Conservation (phyloP, 2,797 vertebrate species). For the Halcyon smyrnensis region DNA sequence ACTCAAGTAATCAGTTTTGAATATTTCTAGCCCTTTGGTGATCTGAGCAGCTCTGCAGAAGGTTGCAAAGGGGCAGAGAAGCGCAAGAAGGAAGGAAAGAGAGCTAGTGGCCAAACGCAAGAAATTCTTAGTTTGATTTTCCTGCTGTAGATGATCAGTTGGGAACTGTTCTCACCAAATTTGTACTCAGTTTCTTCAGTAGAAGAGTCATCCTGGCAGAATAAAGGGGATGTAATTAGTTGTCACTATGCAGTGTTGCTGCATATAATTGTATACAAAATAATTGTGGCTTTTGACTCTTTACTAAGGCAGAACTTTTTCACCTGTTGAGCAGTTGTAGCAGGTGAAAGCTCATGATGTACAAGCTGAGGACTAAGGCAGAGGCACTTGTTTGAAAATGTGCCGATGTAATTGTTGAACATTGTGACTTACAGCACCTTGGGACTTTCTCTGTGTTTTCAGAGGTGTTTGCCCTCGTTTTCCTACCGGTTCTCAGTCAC, state of each 20-base stretch:
- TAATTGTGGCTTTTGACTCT: not conserved
- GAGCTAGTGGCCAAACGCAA: not conserved
- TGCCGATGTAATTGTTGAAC: accelerated
- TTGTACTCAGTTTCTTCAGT: not conserved
- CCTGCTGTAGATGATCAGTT: not conserved
- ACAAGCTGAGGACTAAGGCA: not conserved
- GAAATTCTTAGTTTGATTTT: not conserved
- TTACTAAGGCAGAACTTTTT: not conserved
- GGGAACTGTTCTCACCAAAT: not conserved
- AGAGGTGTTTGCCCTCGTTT: not conserved
- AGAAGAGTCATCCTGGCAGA: not conserved
- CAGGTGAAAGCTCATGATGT: not conserved
- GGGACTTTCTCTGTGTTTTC: not conserved
- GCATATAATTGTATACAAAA: not conserved
- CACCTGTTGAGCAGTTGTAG: not conserved
- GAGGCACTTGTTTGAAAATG: not conserved
- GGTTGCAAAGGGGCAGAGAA: not conserved
- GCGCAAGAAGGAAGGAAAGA: not conserved
- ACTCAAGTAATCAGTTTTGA: not conserved
- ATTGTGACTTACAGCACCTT: not conserved
- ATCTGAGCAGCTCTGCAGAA: not conserved
- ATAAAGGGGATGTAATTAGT: not conserved
- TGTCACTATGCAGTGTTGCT: not conserved
- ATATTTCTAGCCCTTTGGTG: not conserved
- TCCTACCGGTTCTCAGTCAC: not conserved